Evolutionary conservation across 30 jellyfish, hydroid and myxozoan species (phyloP).

Genomic region (Mastigias papua): DNA sequence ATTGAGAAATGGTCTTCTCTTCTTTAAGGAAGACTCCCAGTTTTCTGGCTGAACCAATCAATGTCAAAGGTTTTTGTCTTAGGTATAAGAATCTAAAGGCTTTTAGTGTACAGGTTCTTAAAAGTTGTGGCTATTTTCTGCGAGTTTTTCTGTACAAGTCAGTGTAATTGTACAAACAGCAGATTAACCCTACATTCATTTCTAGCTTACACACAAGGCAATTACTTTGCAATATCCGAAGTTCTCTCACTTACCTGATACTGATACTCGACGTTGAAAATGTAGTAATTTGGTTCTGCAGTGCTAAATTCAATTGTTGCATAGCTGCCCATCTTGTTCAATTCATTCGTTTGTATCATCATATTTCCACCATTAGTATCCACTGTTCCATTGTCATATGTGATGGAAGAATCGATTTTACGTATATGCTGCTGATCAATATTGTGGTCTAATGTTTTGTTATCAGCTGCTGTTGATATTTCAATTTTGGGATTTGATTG

Average conservation of each 20-base stretch:
- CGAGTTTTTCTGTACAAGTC: too few relatives aligned
- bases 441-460: not conserved
- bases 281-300: not conserved
- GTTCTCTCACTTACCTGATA: not conserved
- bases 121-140: too few relatives aligned
- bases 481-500: not conserved
- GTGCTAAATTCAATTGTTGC: not conserved
- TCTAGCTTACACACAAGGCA: too few relatives aligned
- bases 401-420: not conserved
- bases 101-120: too few relatives aligned
- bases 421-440: conserved; percentile 4
- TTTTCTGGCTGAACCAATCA: too few relatives aligned
- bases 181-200: too few relatives aligned
- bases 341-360: not conserved
- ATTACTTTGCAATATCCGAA: not conserved
- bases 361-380: not conserved
- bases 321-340: not conserved
- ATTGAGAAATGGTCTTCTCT: too few relatives aligned
- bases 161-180: too few relatives aligned
- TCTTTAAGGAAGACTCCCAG: too few relatives aligned
- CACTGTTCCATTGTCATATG: conserved; percentile 7
- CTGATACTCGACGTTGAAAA: not conserved
- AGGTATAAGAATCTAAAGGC: too few relatives aligned
- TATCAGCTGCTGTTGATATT: conserved; percentile 12
- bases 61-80: too few relatives aligned